Evolutionary conservation across 2,113 vertebrate species (phyloP).

Genomic region (Nansenia antarctica): DNA sequence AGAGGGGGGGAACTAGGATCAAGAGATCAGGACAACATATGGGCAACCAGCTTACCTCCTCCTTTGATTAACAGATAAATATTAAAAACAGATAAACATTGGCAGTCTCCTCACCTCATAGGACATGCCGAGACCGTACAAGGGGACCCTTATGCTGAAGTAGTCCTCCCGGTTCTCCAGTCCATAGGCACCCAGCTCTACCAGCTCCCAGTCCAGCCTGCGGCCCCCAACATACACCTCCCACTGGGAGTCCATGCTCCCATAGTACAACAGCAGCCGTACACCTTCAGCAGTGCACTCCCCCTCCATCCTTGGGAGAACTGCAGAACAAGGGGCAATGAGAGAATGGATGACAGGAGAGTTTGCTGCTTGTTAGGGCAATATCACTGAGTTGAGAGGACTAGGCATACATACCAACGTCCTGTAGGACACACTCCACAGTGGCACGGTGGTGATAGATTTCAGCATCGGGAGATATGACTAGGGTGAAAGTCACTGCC

Average conservation of each 20-base stretch:
- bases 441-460: conserved; percentile 19
- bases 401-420: conserved; percentile 32
- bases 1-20: not conserved
- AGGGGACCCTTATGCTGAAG: conserved; percentile 35
- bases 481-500: conserved; percentile 32
- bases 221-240: conserved; percentile 32
- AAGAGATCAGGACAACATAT: conserved; percentile 20
- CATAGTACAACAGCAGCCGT: conserved; percentile 28
- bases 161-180: conserved; percentile 8
- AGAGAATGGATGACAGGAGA: not conserved
- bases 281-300: conserved; percentile 27
- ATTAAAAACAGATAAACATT: not conserved
- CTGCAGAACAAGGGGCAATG: conserved; percentile 7
- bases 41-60: conserved; percentile 5
- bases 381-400: not conserved
- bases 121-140: conserved; percentile 37
- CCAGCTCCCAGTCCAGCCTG: conserved; percentile 36
- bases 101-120: conserved; percentile 35
- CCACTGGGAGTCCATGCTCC: conserved; percentile 45
- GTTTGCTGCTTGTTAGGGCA: not conserved
- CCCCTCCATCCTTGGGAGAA: conserved; percentile 32
- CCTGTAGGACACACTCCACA: conserved; percentile 26
- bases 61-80: not conserved
- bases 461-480: conserved; percentile 32
- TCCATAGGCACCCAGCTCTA: conserved; percentile 22